Evolutionary conservation across 2,113 vertebrate species (phyloP).

Genomic region (Cheirogaleus medius): DNA sequence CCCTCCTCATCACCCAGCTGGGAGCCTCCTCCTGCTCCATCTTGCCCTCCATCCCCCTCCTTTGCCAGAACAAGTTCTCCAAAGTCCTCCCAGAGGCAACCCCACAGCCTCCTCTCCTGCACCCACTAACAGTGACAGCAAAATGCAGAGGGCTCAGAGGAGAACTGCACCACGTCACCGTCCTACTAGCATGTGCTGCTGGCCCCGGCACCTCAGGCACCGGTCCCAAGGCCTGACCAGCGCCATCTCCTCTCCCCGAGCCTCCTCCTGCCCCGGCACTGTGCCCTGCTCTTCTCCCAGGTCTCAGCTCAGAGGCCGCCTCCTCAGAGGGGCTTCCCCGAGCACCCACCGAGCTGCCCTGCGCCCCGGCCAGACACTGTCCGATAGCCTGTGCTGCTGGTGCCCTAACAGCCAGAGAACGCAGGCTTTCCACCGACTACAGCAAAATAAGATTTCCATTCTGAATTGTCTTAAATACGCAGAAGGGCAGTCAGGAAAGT

Average conservation of each 20-base stretch:
- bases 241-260: not conserved
- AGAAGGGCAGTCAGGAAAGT: too few species aligned
- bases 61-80: not conserved
- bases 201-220: not conserved
- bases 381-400: not conserved
- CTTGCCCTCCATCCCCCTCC: not conserved
- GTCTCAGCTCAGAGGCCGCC: not conserved
- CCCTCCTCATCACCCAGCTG: not conserved
- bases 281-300: not conserved
- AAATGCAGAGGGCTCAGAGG: not conserved
- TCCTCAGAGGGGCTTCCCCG: not conserved
- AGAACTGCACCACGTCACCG: not conserved
- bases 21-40: not conserved
- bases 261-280: not conserved
- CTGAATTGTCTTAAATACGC: not conserved
- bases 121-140: not conserved
- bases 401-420: not conserved
- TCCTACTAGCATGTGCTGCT: not conserved
- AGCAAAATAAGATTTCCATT: not conserved
- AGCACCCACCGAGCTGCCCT: not conserved
- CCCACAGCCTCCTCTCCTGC: not conserved
- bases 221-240: too few species aligned
- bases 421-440: not conserved
- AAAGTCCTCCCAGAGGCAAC: not conserved
- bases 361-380: not conserved